Conservation (phyloP, 2,113 vertebrate genomes). For the Pygoscelis adeliae region DNA sequence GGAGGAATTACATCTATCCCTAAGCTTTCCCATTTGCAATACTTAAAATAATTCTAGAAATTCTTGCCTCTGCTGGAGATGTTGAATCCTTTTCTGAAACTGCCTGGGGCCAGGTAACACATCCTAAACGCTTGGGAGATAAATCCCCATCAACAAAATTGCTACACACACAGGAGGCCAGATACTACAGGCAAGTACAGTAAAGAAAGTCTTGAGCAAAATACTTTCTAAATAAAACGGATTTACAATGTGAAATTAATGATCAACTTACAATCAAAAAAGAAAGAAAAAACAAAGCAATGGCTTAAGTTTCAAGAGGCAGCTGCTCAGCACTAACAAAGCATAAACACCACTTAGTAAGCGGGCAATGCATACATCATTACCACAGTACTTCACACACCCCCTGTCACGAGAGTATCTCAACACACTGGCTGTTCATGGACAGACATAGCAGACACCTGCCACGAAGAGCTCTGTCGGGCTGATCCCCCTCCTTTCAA, state of each 20-base stretch:
- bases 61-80: background rate
- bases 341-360: background rate
- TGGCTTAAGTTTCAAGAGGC: background rate
- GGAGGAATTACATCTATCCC: background rate
- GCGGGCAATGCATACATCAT: background rate
- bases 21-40: background rate
- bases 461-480: background rate
- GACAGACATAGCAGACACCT: background rate
- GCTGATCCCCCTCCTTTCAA: background rate
- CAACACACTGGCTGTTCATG: background rate
- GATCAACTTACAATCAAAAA: background rate
- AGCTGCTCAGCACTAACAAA: background rate
- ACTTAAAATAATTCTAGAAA: background rate
- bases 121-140: background rate
- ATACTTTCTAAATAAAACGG: background rate
- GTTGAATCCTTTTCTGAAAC: background rate
- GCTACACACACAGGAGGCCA: background rate
- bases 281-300: background rate
- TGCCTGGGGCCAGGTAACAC: background rate
- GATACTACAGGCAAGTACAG: background rate
- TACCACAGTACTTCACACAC: background rate
- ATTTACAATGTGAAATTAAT: background rate
- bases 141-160: background rate
- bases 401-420: background rate
- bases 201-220: background rate